Conservation (phyloP, 2,888 invertebrate species). For the Colletes collaris region DNA sequence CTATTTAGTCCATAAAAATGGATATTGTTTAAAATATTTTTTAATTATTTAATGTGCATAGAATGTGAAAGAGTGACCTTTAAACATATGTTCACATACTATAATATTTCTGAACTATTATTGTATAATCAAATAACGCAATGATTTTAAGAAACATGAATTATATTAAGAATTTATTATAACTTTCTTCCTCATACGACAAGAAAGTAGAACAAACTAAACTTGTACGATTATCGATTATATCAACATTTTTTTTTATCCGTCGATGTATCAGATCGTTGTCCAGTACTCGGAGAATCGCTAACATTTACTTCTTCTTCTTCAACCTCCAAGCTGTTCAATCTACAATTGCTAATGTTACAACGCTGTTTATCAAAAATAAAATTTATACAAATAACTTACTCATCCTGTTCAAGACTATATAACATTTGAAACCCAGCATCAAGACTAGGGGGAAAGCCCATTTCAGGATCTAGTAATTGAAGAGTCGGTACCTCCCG, state of each 20-base stretch:
- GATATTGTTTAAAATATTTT: neutral
- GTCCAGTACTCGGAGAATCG: slow-evolving; percentile 72
- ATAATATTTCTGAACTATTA: no score
- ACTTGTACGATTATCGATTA: slow-evolving; percentile 16
- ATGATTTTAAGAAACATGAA: slow-evolving; percentile 11
- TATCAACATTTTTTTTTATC: slow-evolving; percentile 65
- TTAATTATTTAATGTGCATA: neutral
- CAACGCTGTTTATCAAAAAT: slow-evolving; percentile 1
- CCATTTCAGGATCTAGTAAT: slow-evolving; percentile 81
- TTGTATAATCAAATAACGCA: neutral
- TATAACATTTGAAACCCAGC: slow-evolving; percentile 88
- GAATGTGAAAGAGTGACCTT: no score
- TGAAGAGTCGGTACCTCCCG: slow-evolving; percentile 81
- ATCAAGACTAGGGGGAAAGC: slow-evolving; percentile 85
- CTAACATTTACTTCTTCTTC: slow-evolving; percentile 78
- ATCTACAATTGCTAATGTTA: slow-evolving; percentile 65
- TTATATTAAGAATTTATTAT: slow-evolving; percentile 34
- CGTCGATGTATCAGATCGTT: slow-evolving; percentile 57
- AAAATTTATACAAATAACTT: slow-evolving; percentile 60
- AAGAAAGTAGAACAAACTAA: slow-evolving; percentile 10
- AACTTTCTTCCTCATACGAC: slow-evolving; percentile 13
- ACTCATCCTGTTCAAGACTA: slow-evolving; percentile 86
- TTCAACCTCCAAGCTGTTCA: slow-evolving; percentile 79
- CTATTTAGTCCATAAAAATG: neutral
- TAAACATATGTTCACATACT: no score